Conservation (phyloP, 1,140 invertebrate species). For the Gyrodactylus salaris region DNA sequence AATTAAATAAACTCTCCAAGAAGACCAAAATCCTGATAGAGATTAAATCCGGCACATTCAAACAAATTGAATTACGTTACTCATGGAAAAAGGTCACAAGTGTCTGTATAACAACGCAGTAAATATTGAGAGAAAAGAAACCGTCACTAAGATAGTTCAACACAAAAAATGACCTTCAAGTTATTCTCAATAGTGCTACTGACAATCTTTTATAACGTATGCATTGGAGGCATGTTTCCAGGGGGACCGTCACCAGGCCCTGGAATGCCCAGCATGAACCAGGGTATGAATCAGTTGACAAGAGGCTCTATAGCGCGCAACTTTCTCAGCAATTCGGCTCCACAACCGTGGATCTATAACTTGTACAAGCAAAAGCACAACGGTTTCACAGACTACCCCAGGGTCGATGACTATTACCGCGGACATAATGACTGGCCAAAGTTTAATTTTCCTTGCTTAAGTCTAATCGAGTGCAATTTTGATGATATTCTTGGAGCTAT, state of each 20-base stretch:
- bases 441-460: neutral
- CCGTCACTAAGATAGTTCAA: no score
- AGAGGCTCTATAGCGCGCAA: neutral
- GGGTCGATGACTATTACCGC: neutral
- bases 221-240: neutral
- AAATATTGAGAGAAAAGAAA: no score
- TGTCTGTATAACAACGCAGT: no score
- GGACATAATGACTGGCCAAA: neutral
- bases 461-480: no score
- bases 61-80: no score
- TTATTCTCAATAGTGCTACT: no score
- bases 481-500: no score
- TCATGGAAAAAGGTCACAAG: no score
- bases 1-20: neutral
- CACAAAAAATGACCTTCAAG: no score
- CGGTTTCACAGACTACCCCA: neutral
- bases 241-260: neutral
- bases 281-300: neutral
- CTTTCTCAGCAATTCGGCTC: neutral
- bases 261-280: neutral
- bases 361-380: neutral
- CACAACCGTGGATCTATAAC: neutral
- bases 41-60: no score
- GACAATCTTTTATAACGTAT: no score
- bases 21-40: no score